Conservation (phyloP, 2,113 vertebrate species). For the Barnardius zonarius region DNA sequence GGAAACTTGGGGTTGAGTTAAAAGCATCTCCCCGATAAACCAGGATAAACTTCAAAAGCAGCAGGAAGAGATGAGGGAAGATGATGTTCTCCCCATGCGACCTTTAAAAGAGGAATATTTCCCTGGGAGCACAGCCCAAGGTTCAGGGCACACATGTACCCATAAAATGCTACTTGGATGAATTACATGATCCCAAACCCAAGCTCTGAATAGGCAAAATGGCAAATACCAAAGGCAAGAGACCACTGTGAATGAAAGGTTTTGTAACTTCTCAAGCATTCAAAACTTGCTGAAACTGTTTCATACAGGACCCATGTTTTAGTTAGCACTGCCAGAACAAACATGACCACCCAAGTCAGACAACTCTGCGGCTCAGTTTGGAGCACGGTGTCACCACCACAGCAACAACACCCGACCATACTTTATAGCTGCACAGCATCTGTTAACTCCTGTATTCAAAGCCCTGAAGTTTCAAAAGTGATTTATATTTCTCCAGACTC, state of each 20-base stretch:
- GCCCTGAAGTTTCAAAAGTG: not conserved
- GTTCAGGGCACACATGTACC: accelerated
- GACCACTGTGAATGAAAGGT: not conserved
- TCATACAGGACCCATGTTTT: not conserved
- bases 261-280: not conserved
- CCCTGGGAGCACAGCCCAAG: accelerated
- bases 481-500: not conserved
- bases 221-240: not conserved
- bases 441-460: not conserved
- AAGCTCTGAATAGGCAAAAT: not conserved
- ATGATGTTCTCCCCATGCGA: not conserved
- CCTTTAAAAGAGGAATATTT: not conserved
- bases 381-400: accelerated
- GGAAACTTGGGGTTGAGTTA: not conserved
- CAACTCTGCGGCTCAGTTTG: accelerated
- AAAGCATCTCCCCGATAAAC: not conserved
- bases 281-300: not conserved
- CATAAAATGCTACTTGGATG: not conserved
- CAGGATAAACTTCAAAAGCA: not conserved
- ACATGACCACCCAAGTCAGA: not conserved
- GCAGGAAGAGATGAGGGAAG: not conserved
- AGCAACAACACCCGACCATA: not conserved
- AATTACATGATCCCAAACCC: accelerated
- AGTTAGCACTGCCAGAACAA: not conserved
- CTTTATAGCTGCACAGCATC: not conserved